These are phyloP conservation scores for Melopsittacus undulatus DNA, from an alignment of 2,797 vertebrate genomes.

Conservation along the genomic window DNA sequence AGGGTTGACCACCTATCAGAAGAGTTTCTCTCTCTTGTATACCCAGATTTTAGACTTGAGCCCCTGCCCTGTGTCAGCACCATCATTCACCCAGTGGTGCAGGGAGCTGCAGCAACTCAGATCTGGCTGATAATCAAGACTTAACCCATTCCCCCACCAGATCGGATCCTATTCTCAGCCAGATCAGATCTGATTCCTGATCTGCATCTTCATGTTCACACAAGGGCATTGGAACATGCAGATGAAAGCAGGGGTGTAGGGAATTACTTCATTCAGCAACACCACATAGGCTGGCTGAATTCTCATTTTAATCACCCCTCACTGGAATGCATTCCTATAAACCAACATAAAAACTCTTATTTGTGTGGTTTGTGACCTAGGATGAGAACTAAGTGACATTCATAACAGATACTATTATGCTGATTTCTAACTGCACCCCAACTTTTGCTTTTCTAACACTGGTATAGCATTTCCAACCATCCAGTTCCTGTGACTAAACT, in stretches of 20 bases:
- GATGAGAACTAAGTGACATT: not conserved
- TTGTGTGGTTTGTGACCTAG: not conserved
- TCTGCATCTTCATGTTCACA: not conserved
- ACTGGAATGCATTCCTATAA: not conserved
- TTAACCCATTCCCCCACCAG: not conserved
- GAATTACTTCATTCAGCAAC: not conserved
- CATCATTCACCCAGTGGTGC: not conserved
- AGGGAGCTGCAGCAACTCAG: not conserved
- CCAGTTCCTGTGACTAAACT: not conserved
- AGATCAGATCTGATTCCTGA: not conserved
- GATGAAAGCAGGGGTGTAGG: not conserved
- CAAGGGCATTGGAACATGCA: not conserved
- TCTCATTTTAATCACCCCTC: not conserved
- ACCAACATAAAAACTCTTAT: not conserved
- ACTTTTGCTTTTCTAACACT: not conserved
- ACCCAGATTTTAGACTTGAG: not conserved
- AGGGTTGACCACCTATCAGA: not conserved
- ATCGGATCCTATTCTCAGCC: not conserved
- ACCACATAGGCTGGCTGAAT: not conserved
- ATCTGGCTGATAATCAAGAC: not conserved
- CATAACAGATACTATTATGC: not conserved
- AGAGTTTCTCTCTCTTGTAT: not conserved
- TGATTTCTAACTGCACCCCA: not conserved
- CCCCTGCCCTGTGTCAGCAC: not conserved
- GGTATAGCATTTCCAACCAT: not conserved